These are phyloP conservation scores for Poeciliopsis gracilis DNA, from an alignment of 2,797 vertebrate species.

Conservation along the genomic window DNA sequence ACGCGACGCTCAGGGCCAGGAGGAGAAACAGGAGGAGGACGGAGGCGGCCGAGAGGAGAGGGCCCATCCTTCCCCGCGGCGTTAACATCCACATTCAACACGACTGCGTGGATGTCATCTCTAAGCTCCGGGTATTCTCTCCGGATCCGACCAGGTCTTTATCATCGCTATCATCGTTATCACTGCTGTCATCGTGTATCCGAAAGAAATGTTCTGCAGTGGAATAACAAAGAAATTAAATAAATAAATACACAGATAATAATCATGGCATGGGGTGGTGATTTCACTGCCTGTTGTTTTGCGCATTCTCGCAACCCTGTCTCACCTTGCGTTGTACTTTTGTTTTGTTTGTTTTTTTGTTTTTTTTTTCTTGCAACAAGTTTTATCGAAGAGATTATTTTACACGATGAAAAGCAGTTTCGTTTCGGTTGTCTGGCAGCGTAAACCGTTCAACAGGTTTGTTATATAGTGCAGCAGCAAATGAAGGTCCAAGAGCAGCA, in stretches of 20 bases:
- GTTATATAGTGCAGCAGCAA: conserved; percentile 3
- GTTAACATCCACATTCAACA: conserved; percentile 74
- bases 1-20: conserved; percentile 83
- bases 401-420: neutral
- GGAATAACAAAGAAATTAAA: conserved; percentile 27
- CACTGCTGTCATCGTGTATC: conserved; percentile 28
- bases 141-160: conserved; percentile 61
- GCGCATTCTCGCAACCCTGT: conserved; percentile 17
- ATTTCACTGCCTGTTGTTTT: conserved; percentile 26
- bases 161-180: conserved; percentile 37
- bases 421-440: neutral
- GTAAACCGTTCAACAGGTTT: conserved; percentile 37
- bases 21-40: conserved; percentile 77
- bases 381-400: neutral
- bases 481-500: neutral
- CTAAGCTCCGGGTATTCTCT: conserved; percentile 64
- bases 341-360: neutral
- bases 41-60: conserved; percentile 87
- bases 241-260: conserved; percentile 19
- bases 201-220: conserved; percentile 55
- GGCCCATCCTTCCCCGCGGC: conserved; percentile 90
- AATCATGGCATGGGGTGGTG: conserved; percentile 30
- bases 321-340: conserved; percentile 7
- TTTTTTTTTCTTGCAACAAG: neutral
- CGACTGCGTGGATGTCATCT: conserved; percentile 65